Conservation (phyloP, 2,888 invertebrate species). For the Macrosoma leucophasiata region DNA sequence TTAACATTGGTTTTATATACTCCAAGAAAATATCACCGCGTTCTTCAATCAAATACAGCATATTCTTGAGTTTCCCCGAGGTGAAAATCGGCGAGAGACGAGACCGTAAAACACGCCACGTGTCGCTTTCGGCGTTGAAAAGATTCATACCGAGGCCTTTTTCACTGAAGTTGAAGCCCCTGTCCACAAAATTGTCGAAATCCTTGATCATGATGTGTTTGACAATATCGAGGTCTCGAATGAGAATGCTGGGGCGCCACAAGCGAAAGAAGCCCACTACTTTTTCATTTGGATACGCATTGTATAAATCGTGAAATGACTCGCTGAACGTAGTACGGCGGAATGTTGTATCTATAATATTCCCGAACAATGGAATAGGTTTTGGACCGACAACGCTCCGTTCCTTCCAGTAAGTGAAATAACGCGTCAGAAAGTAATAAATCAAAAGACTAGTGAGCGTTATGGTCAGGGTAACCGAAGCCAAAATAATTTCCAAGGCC, state of each 20-base stretch:
- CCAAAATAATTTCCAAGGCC: no score
- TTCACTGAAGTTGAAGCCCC: slow-evolving; percentile 39
- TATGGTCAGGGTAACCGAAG: no score
- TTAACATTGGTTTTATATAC: slow-evolving; percentile 24
- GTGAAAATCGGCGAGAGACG: slow-evolving; percentile 47
- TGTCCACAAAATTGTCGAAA: slow-evolving; percentile 41
- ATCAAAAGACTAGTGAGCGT: no score
- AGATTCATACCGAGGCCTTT: slow-evolving; percentile 41
- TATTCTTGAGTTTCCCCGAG: slow-evolving; percentile 47
- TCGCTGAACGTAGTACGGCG: slow-evolving; percentile 27
- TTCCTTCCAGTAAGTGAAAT: slow-evolving; percentile 43
- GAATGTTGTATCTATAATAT: slow-evolving; percentile 32
- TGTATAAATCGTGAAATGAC: slow-evolving; percentile 35
- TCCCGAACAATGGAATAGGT: slow-evolving; percentile 40
- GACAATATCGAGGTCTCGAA: slow-evolving; percentile 45
- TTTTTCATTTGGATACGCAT: slow-evolving; percentile 40
- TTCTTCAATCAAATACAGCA: slow-evolving; percentile 40
- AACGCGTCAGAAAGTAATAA: slow-evolving; percentile 38
- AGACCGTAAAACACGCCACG: slow-evolving; percentile 40
- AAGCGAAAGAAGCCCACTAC: slow-evolving; percentile 44
- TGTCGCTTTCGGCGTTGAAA: slow-evolving; percentile 41
- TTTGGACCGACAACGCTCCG: slow-evolving; percentile 35
- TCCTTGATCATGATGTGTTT: slow-evolving; percentile 48
- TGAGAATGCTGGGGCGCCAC: slow-evolving; percentile 36
- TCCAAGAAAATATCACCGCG: slow-evolving; percentile 35